Conservation (phyloP, 1,140 invertebrate genomes). For the Chironomus striatipennis region DNA sequence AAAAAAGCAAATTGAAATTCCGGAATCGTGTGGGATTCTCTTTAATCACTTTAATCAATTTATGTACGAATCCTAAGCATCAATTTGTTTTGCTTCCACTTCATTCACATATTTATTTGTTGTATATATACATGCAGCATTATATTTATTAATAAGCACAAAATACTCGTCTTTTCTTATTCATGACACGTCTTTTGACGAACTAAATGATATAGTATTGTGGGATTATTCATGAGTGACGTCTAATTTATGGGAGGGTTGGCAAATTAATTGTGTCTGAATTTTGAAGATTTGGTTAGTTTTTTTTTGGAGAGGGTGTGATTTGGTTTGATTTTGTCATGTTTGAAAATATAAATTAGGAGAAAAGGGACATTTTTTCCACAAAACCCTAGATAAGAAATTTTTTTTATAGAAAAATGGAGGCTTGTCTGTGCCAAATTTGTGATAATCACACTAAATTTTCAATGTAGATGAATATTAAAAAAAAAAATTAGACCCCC, state of each 20-base stretch:
- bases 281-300: background rate
- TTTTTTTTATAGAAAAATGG: no score
- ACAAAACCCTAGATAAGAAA: no score
- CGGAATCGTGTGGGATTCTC: background rate
- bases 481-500: no score
- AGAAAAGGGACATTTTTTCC: no score
- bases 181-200: slow-evolving; percentile 15
- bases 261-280: background rate
- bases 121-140: no score
- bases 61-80: background rate
- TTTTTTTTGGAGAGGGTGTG: background rate
- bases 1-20: no score
- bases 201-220: slow-evolving; percentile 6
- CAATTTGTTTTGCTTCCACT: background rate
- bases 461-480: no score
- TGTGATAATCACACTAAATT: no score
- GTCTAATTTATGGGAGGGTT: background rate
- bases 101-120: background rate
- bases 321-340: background rate
- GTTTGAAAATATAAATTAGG: no score
- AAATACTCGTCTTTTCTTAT: background rate
- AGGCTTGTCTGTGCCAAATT: no score
- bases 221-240: background rate
- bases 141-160: no score
- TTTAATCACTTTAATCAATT: background rate